Evolutionary conservation across 2,888 invertebrate genomes (phyloP).

Genomic region (Oligia fasciuncula): DNA sequence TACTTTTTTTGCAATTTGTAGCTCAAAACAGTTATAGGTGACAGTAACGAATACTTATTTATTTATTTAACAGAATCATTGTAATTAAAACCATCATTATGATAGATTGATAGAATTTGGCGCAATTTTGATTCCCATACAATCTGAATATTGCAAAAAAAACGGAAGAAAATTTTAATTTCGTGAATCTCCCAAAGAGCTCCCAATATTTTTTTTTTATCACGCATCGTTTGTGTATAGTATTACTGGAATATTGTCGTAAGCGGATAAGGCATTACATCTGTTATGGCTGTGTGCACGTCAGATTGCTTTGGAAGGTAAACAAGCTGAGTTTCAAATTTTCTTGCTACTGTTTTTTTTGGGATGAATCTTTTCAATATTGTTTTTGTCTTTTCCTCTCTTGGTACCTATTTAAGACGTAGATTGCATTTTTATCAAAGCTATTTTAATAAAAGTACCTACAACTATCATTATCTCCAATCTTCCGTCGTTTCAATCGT

Average conservation of each 20-base stretch:
- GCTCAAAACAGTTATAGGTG: background rate
- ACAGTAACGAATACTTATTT: too few species aligned
- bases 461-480: background rate
- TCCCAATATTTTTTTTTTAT: slow-evolving; percentile 51
- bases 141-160: background rate
- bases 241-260: slow-evolving; percentile 35
- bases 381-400: slow-evolving; percentile 7
- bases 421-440: background rate
- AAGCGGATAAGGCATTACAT: slow-evolving; percentile 46
- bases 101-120: background rate
- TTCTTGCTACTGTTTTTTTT: slow-evolving; percentile 28
- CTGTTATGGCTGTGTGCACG: slow-evolving; percentile 25
- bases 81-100: background rate
- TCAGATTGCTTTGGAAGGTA: slow-evolving; percentile 30
- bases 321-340: slow-evolving; percentile 27
- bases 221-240: slow-evolving; percentile 46
- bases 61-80: background rate
- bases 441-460: slow-evolving; percentile 1
- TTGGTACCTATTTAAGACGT: background rate
- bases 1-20: background rate
- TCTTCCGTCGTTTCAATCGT: background rate
- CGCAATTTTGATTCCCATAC: background rate
- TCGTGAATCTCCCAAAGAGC: slow-evolving; percentile 56
- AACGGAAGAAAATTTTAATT: background rate
- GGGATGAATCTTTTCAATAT: background rate